Base-by-base conservation (phyloP, 2,888 invertebrate genomes). In the Lepetodrilus schrolli region DNA sequence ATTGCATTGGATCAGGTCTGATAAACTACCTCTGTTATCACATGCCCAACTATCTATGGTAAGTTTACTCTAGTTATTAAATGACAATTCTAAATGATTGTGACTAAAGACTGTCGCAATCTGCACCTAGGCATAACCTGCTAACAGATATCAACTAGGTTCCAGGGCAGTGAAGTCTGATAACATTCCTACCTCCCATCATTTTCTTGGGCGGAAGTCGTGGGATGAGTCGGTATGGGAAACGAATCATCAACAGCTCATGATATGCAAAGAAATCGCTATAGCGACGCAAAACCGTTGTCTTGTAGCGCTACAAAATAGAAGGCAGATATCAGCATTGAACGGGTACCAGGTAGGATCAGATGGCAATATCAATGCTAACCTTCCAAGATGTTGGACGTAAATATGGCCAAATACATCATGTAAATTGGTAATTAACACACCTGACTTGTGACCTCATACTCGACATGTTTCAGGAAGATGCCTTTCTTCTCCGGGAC, bases 401-500 rank as follows among this genome's bases (percentile, higher is more conserved):
- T 17, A 43, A 43, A 43, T 10, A 2, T 43, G 43, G n/a, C 13
- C 43, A 43, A 3, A 43, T 1, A 43, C 38, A 7, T 8, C 38
- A 7, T 37, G 38, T 37, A 13, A 38, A 43, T 4, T 17, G 2
- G 10, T 4, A 43, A 43, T 10, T 13, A 10, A 43, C 43, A 43
- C 23, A 91, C 91, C 88, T 87, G 84, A 82, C 91, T 91, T 58
- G 90, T 88, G 4, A 91, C 86, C 82, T 91, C 90, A 86, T 91
- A 91, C 81, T 91, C 91, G 43, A 91, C 90, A 85, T 91, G 91
- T 79, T 91, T 91, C 30, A 91, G 79, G 26, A 91, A 89, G 20
- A 91, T 79, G 13, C 91, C 91, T 80, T 91, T 91, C 82, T 91
- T 91, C 78, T 91, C 91, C 17, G 91, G 91, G 8, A 91, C 87